Percentiles rank a stretch among this genome's conserved stretches.
phyloP scores from a whole-genome alignment of 2,888 invertebrate genomes.

The Cybosia mesomella region DNA sequence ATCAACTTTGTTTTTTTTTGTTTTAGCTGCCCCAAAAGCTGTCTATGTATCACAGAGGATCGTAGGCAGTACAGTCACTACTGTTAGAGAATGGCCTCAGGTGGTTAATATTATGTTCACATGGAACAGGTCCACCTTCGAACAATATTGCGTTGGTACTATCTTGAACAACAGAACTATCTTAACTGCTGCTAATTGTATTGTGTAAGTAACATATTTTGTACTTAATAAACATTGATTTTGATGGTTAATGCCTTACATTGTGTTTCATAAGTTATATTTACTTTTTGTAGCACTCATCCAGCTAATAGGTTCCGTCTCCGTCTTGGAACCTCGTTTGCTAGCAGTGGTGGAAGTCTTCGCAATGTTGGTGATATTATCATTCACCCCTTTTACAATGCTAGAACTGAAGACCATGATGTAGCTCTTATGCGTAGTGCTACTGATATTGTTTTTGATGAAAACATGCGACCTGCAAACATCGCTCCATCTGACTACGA shows the following conservation, averaged over 20 bases:
- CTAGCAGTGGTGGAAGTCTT: slow-evolving; percentile 61
- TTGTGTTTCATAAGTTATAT: neutral
- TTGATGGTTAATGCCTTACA: neutral
- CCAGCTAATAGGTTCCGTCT: slow-evolving; percentile 22
- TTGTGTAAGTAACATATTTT: slow-evolving; percentile 14
- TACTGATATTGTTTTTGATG: slow-evolving; percentile 24
- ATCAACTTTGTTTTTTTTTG: neutral
- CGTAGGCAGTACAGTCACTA: slow-evolving; percentile 2
- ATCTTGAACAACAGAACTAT: slow-evolving; percentile 12
- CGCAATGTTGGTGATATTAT: slow-evolving; percentile 42
- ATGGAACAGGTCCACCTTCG: neutral
- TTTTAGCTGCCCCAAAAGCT: slow-evolving; percentile 2
- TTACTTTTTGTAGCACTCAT: slow-evolving; percentile 45
- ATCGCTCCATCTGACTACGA: slow-evolving; percentile 63
- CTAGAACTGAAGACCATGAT: slow-evolving; percentile 58
- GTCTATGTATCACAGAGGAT: neutral
- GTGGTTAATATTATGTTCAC: slow-evolving; percentile 5
- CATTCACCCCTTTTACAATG: slow-evolving; percentile 65
- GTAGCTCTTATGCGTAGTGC: slow-evolving; percentile 62
- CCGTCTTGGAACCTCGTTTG: slow-evolving; percentile 60
- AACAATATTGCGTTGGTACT: slow-evolving; percentile 9
- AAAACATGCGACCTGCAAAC: slow-evolving; percentile 45
- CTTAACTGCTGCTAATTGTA: slow-evolving; percentile 14
- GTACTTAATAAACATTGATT: neutral
- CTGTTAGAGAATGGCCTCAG: slow-evolving; percentile 4